Conservation (phyloP, 1,140 invertebrate genomes). For the Lepidurus apus region DNA sequence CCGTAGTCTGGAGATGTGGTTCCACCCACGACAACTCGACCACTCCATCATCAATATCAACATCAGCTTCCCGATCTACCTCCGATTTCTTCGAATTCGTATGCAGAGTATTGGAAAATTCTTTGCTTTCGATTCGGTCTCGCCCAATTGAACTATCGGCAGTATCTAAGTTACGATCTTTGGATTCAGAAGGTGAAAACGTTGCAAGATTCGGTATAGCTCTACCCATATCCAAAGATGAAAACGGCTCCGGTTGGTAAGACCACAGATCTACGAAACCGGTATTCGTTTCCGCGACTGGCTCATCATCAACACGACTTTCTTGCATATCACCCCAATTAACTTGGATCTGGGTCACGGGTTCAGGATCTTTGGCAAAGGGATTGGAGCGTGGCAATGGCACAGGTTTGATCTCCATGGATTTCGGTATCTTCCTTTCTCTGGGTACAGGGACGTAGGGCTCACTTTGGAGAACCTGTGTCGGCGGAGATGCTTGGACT, state of each 20-base stretch:
- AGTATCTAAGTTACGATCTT: no score
- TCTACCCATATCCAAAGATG: background rate
- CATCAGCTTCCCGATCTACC: background rate
- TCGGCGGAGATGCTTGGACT: constrained; percentile 5
- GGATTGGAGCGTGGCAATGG: background rate
- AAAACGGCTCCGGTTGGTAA: background rate
- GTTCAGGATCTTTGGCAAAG: background rate
- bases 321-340: constrained; percentile 1
- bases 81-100: no score
- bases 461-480: background rate
- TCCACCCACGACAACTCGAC: constrained; percentile 30
- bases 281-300: background rate
- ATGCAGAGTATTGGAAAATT: no score
- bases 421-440: background rate
- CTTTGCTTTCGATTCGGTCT: no score
- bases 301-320: background rate
- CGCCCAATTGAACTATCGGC: no score
- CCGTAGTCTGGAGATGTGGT: background rate
- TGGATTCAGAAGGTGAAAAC: no score
- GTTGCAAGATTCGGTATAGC: no score
- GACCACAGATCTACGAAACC: constrained; percentile 8
- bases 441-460: background rate
- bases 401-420: background rate
- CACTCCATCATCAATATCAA: background rate
- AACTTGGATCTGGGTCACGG: background rate